Evolutionary conservation across 1,140 invertebrate species (phyloP).

Genomic region (Cyclargus thomasi): DNA sequence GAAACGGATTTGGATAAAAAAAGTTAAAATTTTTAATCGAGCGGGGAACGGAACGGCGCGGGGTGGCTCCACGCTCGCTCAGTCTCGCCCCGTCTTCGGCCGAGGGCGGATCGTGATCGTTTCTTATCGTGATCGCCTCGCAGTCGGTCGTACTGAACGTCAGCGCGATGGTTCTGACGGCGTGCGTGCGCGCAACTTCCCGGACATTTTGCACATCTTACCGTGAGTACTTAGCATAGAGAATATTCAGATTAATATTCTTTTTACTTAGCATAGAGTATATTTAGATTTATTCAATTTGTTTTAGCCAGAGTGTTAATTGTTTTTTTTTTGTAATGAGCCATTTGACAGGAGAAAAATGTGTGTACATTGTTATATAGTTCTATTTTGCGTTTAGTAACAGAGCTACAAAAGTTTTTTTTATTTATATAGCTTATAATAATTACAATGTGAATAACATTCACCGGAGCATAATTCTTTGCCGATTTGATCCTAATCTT

Average conservation of each 20-base stretch:
- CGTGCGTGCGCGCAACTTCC: constrained; percentile 62
- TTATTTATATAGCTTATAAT: no score
- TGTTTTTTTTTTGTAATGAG: no score
- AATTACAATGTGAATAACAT: no score
- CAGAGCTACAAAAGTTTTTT: no score
- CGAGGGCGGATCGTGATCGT: constrained; percentile 20
- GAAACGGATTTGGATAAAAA: constrained; percentile 71
- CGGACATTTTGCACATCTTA: constrained; percentile 52
- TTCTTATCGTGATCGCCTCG: background rate
- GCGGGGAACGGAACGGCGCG: constrained; percentile 27
- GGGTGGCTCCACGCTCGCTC: constrained; percentile 20
- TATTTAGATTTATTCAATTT: no score
- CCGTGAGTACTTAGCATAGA: constrained; percentile 43
- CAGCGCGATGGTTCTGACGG: constrained; percentile 51
- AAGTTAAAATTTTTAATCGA: constrained; percentile 65
- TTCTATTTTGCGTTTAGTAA: no score
- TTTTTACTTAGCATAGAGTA: background rate
- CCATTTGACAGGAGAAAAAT: no score
- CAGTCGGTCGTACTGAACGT: background rate
- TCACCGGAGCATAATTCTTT: no score
- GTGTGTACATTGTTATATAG: no score
- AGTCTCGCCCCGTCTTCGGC: constrained; percentile 33
- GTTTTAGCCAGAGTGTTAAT: no score
- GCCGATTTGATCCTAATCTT: no score
- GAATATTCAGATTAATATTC: background rate